Base-by-base conservation (phyloP, 2,888 invertebrate species). In the Tenthredo amoena region DNA sequence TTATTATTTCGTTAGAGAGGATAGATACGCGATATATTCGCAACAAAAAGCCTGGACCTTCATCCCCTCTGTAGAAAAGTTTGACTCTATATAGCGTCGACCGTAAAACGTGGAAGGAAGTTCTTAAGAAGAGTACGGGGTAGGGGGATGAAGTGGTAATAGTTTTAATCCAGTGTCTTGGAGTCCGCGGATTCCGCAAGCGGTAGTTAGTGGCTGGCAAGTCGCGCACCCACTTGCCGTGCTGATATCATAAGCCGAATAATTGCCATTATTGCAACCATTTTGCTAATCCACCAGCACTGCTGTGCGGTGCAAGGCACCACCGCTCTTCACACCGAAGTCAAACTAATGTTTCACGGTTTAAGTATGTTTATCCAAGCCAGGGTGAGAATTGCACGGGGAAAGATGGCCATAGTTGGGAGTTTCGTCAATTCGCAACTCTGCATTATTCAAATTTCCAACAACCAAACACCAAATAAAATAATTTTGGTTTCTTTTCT, bases 211-310 rank as follows among this genome's bases (percentile, higher is more conserved):
- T 89, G 90, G 91, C 89, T 88, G 88, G 89, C 89, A 90, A 91
- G 91, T 90, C 91, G 91, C 91, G 91, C 91, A 91, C 90, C 92
- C 43, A 92, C 92, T 93, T 92, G 91, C 91, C 93, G 91, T 91
- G 90, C 92, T 93, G 92, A 93, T 93, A 93, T 93, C 93, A 93
- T 93, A 93, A 93, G 93, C 93, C 93, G 91, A 93, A 93, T 93
- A 93, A 93, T 93, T 93, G 92, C 93, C 92, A 92, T 93, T 93
- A 93, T 93, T 93, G 92, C 93, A 91, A 90, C 92, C 92, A 93
- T 93, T 93, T 92, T 91, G 91, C 92, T 93, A 93, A 93, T 93
- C 93, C 93, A 77, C 43, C 26, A 40, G 50, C 65, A 50, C 84
- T 21, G 65, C 31, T 62, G 37, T 40, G n/a, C 31, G 77, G 74